Evolutionary conservation across 2,888 invertebrate genomes (phyloP).

Genomic region (Nasonovia ribisnigri): DNA sequence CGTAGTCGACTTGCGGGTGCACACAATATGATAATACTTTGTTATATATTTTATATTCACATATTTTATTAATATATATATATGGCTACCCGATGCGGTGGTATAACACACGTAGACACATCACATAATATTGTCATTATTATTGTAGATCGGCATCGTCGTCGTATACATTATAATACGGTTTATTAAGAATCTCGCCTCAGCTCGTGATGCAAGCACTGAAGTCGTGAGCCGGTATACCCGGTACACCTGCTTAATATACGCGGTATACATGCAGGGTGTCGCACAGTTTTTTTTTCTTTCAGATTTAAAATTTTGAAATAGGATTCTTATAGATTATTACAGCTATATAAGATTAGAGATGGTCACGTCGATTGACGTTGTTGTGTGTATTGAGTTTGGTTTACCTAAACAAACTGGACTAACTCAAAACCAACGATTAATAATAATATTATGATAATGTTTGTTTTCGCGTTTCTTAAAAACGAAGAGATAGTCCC

Average conservation of each 20-base stretch:
- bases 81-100: neutral
- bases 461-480: neutral
- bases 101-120: neutral
- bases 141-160: neutral
- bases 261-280: neutral
- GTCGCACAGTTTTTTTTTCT: neutral
- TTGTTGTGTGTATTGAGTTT: neutral
- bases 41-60: neutral
- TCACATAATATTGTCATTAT: too few relatives aligned
- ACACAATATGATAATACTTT: neutral
- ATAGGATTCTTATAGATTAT: neutral
- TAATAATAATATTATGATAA: neutral
- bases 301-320: neutral
- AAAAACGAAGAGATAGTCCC: neutral
- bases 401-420: neutral
- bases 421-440: neutral
- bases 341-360: neutral
- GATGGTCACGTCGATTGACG: neutral
- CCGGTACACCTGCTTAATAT: neutral
- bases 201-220: neutral
- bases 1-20: neutral
- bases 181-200: neutral
- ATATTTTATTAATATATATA: neutral
- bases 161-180: neutral
- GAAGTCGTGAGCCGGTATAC: neutral